Evolutionary conservation across 2,113 vertebrate genomes (phyloP).

Genomic region (Poeciliopsis retropinna): DNA sequence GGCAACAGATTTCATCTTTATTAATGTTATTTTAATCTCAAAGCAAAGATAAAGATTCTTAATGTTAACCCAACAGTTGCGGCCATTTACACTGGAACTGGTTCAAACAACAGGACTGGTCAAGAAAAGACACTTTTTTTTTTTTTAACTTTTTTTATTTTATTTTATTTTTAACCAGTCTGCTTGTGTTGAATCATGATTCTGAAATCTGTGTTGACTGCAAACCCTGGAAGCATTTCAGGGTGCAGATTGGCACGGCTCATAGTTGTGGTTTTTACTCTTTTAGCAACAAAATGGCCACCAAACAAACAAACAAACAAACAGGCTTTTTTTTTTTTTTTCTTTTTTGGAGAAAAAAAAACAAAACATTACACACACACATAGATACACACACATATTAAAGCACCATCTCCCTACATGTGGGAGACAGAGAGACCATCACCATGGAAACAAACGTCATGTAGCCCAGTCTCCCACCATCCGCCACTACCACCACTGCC

Average conservation of each 20-base stretch:
- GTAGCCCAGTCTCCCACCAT: constrained; percentile 69
- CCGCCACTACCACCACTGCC: constrained; percentile 25
- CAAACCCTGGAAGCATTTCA: constrained; percentile 15
- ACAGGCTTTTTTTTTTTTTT: constrained; percentile 55
- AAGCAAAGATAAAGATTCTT: neutral
- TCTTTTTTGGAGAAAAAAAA: constrained; percentile 25
- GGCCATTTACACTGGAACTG: neutral
- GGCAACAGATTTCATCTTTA: neutral
- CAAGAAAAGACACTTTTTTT: neutral
- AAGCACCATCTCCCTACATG: constrained; percentile 63
- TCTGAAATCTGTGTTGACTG: constrained; percentile 13
- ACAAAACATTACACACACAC: constrained; percentile 51
- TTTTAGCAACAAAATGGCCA: constrained; percentile 47
- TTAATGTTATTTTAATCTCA: neutral
- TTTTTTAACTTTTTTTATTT: neutral
- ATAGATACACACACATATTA: constrained; percentile 38
- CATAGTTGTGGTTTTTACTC: constrained; percentile 25
- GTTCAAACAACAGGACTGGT: constrained; percentile 1
- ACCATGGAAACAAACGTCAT: constrained; percentile 81
- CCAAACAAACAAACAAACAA: constrained; percentile 30
- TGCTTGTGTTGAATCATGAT: constrained; percentile 11
- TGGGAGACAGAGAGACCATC: constrained; percentile 77
- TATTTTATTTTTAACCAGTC: constrained; percentile 7
- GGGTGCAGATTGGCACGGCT: constrained; percentile 30
- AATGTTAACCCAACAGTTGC: neutral